Conservation (phyloP, 2,113 vertebrate genomes). For the Xiphophorus maculatus region DNA sequence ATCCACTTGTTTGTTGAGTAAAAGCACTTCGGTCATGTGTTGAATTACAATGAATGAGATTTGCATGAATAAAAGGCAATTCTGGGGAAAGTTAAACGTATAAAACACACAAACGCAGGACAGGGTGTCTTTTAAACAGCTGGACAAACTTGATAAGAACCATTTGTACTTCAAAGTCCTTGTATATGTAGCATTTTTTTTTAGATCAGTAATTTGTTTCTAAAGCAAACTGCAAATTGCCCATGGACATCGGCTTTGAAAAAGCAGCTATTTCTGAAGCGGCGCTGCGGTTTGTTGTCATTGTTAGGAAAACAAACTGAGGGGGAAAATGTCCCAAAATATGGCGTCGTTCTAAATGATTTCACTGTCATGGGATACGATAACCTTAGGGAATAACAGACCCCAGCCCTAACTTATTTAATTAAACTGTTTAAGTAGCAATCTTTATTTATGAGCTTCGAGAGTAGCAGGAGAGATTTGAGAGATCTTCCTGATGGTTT, state of each 20-base stretch:
- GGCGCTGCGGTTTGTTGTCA: slow-evolving; percentile 52
- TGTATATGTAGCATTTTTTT: slow-evolving; percentile 49
- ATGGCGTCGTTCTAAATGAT: slow-evolving; percentile 47
- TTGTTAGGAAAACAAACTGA: slow-evolving; percentile 65
- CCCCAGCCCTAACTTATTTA: slow-evolving; percentile 50
- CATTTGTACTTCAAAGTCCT: slow-evolving; percentile 75
- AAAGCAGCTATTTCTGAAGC: slow-evolving; percentile 53
- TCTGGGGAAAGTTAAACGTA: slow-evolving; percentile 46
- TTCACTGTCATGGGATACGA: slow-evolving; percentile 49
- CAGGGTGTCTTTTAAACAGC: slow-evolving; percentile 54
- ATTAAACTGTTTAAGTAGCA: slow-evolving; percentile 56
- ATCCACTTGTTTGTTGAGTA: slow-evolving; percentile 47
- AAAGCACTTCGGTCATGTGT: slow-evolving; percentile 43
- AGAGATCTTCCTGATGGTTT: neutral
- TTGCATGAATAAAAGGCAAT: slow-evolving; percentile 61
- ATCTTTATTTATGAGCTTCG: slow-evolving; percentile 67
- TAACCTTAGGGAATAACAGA: slow-evolving; percentile 51
- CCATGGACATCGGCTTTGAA: slow-evolving; percentile 56
- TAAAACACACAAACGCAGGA: slow-evolving; percentile 24
- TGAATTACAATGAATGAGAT: slow-evolving; percentile 63
- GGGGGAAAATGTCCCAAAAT: slow-evolving; percentile 22
- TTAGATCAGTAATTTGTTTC: slow-evolving; percentile 66
- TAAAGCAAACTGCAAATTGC: slow-evolving; percentile 48
- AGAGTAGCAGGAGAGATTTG: slow-evolving; percentile 30
- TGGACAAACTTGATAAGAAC: slow-evolving; percentile 74